Base-by-base conservation (phyloP, 2,888 invertebrate genomes). In the Pseudococcus viburni region DNA sequence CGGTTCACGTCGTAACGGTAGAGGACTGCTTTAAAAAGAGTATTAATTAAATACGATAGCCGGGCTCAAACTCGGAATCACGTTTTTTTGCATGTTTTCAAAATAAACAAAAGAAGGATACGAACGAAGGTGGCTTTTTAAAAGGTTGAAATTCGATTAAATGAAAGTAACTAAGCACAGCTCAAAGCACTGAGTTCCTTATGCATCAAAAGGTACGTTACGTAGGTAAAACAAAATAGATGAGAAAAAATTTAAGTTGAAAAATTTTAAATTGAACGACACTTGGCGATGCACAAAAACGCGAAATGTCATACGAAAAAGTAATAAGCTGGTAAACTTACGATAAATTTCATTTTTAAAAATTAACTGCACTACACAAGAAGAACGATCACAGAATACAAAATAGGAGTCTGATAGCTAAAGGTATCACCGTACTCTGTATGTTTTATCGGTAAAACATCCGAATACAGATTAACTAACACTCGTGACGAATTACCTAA, bases 401-500 rank as follows among this genome's bases (percentile, higher is more conserved):
- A 46, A 46, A 83, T 83, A 46, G 3, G 5, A 42, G 8, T 42
- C 6, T 42, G 26, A 33, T 33, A 33, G 26, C 26, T 33, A 33
- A 33, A 83, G 46, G 46, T 83, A 83, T 19, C 80, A 83, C 39
- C 33, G 73, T 46, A 46, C 7, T 83, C 80, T 83, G 80, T 68
- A 46, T 86, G 64, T 86, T 86, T 46, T 59, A 68, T 46, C 55
- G n/a, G 33, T 86, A 86, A 86, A 46, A 73, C 86, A 86, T 68
- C 86, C 86, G 86, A 86, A 86, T 86, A 68, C 64, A 68, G 55
- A 68, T 59, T 68, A 68, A 86, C 68, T 39, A 86, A 86, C 59
- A 64, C 86, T 64, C 19, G 68, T 59, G 86, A 64, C 42, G 68
- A 68, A 86, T 86, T 86, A 59, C 42, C 42, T 68, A 68, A 68